Evolutionary conservation across 2,888 invertebrate genomes (phyloP).

Genomic region (Callyntrura guangdongensis): DNA sequence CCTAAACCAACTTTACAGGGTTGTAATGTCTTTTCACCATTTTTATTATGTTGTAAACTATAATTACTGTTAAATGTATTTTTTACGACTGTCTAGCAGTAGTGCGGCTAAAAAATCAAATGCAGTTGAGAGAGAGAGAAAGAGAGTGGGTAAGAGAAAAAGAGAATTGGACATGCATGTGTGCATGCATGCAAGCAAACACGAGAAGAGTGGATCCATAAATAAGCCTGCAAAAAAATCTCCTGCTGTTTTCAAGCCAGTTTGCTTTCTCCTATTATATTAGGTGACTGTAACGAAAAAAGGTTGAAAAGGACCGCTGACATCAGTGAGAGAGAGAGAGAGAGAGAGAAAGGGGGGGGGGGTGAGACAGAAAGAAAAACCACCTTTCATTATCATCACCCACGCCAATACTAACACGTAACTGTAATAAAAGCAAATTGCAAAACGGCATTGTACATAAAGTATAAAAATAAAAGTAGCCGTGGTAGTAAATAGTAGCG

Average conservation of each 20-base stretch:
- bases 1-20: slow-evolving; percentile 34
- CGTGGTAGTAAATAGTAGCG: not conserved
- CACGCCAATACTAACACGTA: no score
- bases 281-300: not conserved
- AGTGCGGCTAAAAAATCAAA: not conserved
- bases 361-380: not conserved
- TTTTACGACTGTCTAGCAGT: not conserved
- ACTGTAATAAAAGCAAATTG: no score
- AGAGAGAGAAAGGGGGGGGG: no score
- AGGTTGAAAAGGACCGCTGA: not conserved
- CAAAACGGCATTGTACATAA: no score
- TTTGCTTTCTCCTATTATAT: not conserved
- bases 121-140: not conserved
- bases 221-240: not conserved
- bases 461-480: not conserved
- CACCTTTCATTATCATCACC: slow-evolving; percentile 17
- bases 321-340: not conserved
- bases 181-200: not conserved
- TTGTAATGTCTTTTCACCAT: not conserved
- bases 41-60: slow-evolving; percentile 41
- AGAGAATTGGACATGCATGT: no score
- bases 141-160: no score
- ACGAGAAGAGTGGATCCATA: not conserved
- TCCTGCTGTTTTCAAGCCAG: not conserved
- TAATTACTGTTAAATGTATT: slow-evolving; percentile 17